Evolutionary conservation across 2,113 vertebrate genomes (phyloP).

Genomic region (Heterotis niloticus): DNA sequence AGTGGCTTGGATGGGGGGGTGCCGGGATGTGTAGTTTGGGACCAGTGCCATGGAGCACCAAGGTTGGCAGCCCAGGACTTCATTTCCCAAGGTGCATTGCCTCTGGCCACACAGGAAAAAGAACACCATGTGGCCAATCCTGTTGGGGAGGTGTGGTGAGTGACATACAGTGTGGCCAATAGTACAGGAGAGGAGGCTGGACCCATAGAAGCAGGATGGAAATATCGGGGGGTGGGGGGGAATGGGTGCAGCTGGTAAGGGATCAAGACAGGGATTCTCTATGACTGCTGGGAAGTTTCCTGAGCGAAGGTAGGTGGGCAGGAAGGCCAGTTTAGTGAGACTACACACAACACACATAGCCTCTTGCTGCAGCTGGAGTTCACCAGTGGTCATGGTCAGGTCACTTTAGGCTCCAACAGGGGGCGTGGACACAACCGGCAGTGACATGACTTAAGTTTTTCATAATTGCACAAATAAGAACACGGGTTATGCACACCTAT

Average conservation of each 20-base stretch:
- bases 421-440: constrained; percentile 7
- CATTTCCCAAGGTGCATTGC: constrained; percentile 67
- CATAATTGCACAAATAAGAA: too few species aligned
- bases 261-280: constrained; percentile 72
- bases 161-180: constrained; percentile 63
- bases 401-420: constrained; percentile 49
- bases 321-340: constrained; percentile 44
- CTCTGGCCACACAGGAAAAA: constrained; percentile 64
- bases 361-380: constrained; percentile 7
- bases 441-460: too few species aligned
- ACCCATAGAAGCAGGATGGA: constrained; percentile 68
- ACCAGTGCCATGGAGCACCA: constrained; percentile 44
- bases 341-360: constrained; percentile 36
- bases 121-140: constrained; percentile 62
- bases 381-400: constrained; percentile 45
- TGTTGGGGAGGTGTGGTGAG: constrained; percentile 69
- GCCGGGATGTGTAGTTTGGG: constrained; percentile 73
- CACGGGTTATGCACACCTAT: too few species aligned
- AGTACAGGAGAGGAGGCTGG: constrained; percentile 43
- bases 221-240: constrained; percentile 58
- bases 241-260: constrained; percentile 69
- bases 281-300: constrained; percentile 69
- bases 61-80: constrained; percentile 54
- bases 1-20: constrained; percentile 37
- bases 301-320: constrained; percentile 54